Conservation (phyloP, 2,113 vertebrate species). For the Peucedramus taeniatus region DNA sequence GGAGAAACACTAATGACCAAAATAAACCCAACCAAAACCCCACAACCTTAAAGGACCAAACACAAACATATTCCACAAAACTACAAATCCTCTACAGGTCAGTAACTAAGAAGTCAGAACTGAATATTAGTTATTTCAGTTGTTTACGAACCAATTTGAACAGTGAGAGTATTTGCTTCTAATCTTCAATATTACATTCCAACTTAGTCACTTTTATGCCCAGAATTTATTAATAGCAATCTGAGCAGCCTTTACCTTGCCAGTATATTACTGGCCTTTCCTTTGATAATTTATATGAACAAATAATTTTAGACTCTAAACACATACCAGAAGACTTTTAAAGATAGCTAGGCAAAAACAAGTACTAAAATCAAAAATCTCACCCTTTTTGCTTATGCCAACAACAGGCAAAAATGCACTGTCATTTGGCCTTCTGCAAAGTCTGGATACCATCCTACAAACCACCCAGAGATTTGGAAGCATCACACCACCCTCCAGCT, state of each 20-base stretch:
- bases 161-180: not conserved
- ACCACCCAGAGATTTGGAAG: not conserved
- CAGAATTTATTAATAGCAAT: not conserved
- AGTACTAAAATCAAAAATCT: not conserved
- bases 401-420: not conserved
- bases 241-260: not conserved
- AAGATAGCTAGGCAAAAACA: not conserved
- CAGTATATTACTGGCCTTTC: not conserved
- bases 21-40: rapidly evolving
- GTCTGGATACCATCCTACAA: not conserved
- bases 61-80: not conserved
- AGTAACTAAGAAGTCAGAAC: not conserved
- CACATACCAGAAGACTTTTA: not conserved
- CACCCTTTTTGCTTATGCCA: not conserved
- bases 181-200: not conserved
- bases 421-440: not conserved
- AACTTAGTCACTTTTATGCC: not conserved
- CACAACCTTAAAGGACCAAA: not conserved
- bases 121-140: not conserved
- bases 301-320: not conserved
- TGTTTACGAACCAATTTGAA: not conserved
- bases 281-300: not conserved
- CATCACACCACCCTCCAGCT: not conserved
- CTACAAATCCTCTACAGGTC: not conserved
- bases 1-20: not conserved